These are phyloP conservation scores for Apus apus DNA, from an alignment of 2,113 vertebrate genomes.

Conservation along the genomic window DNA sequence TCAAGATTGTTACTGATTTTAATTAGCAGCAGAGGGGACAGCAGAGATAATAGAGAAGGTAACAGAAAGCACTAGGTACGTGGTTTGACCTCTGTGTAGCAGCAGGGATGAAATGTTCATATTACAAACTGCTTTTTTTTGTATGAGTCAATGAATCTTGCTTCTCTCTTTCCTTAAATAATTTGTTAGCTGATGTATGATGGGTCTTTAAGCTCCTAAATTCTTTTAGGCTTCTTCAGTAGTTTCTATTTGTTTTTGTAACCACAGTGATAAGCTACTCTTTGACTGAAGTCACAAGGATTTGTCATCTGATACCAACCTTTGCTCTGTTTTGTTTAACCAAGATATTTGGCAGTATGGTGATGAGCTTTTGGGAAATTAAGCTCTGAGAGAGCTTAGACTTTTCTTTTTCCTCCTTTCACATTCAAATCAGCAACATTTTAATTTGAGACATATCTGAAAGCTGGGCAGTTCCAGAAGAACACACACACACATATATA, in stretches of 20 bases:
- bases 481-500: background rate
- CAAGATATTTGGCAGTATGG: background rate
- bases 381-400: background rate
- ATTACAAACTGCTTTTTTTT: background rate
- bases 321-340: background rate
- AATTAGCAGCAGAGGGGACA: background rate
- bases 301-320: background rate
- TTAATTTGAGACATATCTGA: background rate
- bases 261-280: background rate
- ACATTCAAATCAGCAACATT: background rate
- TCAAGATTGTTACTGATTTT: background rate
- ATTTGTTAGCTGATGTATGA: background rate
- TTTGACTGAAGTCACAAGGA: background rate
- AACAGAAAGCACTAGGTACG: background rate
- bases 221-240: background rate
- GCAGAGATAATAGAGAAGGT: background rate
- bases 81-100: background rate
- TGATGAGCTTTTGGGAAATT: background rate
- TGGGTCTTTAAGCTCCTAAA: background rate
- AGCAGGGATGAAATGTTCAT: background rate
- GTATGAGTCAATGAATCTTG: background rate
- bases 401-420: background rate
- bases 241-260: background rate
- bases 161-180: background rate
- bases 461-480: background rate